Evolutionary conservation across 2,888 invertebrate species (phyloP), one percentile per base, ranked within the genome.

Genomic region (Drosophila anceps): DNA sequence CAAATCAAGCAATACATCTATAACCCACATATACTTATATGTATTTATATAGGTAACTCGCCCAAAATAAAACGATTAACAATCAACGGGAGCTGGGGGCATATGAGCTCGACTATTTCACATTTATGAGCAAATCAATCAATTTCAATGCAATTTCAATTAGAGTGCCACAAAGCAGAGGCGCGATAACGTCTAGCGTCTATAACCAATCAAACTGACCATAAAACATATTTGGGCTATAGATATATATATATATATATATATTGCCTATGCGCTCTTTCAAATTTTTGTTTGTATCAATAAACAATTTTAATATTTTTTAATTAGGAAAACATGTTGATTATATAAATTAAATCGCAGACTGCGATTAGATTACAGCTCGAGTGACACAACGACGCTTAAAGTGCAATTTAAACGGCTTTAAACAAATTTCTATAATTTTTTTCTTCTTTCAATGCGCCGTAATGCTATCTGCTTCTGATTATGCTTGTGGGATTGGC

Each of bases 311-410:
- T 82, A 88, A 91, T 88, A 91, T 87, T 86, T 91, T 91, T 90
- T 90, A 91, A 91, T 91, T 91, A 90, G 82, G 75, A 82, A 91
- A 91, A 91, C 91, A 90, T 79, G 78, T 73, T 85, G 84, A 90
- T 91, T 91, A 90, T 90, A 91, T 91, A 91, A 91, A 91, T 90
- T 91, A 91, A 91, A 91, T 88, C 84, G 87, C 79, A 48, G 71
- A 73, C 76, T 33, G 53, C 39, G 91, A 91, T 91, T 86, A 91
- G 92, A 91, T 91, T 82, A 72, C 62, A 35, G 7, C 61, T 63
- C 76, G 71, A 80, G 79, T 82, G 86, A 88, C 83, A 85, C 84
- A 81, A 88, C 88, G 84, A 82, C 89, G 88, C 76, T 89, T 85
- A 84, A 84, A 88, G 88, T 84, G 72, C 82, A 84, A 91, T 91